Percentiles rank a stretch among this genome's conserved stretches.
phyloP scores from a whole-genome alignment of 2,888 invertebrate genomes.

The Merodon equestris region DNA sequence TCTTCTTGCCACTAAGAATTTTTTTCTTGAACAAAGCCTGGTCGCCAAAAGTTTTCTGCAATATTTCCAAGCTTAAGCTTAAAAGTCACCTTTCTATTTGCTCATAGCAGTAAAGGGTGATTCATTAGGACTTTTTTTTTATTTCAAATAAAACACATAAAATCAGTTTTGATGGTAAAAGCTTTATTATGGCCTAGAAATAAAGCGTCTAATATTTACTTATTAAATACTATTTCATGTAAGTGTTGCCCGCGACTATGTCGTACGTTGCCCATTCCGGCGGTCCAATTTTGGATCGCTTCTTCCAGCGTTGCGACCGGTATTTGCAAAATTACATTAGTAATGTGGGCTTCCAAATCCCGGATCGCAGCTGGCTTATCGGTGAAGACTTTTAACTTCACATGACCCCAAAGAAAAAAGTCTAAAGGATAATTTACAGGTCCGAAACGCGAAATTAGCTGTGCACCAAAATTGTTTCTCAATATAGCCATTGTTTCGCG shows the following conservation, averaged over 20 bases:
- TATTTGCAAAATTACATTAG: no score
- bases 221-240: background rate
- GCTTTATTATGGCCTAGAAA: no score
- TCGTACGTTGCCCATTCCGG: background rate
- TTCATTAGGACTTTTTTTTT: background rate
- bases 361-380: no score
- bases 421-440: background rate
- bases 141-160: background rate
- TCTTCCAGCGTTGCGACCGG: background rate
- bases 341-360: no score
- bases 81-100: no score
- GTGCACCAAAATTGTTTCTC: background rate
- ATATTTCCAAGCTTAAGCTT: no score
- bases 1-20: no score
- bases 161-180: background rate
- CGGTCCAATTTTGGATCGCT: no score
- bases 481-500: background rate
- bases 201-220: background rate
- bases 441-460: background rate
- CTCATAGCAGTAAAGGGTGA: constrained; percentile 4
- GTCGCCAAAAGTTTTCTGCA: no score
- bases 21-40: no score
- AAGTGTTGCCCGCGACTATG: background rate
- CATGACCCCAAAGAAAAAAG: no score
- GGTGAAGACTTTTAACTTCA: background rate